These are phyloP conservation scores for Drosophila niveifrons DNA, from an alignment of 2,888 invertebrate genomes.

Conservation along the genomic window DNA sequence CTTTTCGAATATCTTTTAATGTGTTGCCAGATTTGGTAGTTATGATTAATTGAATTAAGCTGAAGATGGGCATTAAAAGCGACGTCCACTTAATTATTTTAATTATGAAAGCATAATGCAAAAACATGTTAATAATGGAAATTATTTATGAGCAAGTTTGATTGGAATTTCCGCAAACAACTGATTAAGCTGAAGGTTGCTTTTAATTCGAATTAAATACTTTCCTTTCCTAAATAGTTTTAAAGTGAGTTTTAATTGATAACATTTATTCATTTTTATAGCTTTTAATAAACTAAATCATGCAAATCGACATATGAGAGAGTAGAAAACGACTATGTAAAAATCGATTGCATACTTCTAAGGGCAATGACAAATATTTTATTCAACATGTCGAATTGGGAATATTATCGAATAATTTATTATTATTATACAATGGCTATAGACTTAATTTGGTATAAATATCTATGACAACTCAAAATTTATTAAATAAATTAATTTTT, in stretches of 20 bases:
- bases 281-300: not conserved
- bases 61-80: constrained; percentile 49
- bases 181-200: not conserved
- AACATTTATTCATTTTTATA: not conserved
- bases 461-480: no score
- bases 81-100: constrained; percentile 28
- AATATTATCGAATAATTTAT: no score
- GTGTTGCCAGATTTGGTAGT: constrained; percentile 60
- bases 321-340: no score
- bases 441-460: no score
- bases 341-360: no score
- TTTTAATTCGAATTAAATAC: not conserved
- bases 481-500: no score
- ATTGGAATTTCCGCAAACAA: constrained; percentile 11
- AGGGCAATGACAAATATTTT: no score
- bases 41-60: constrained; percentile 71
- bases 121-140: constrained; percentile 19
- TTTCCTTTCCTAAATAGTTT: not conserved
- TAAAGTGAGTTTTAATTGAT: not conserved
- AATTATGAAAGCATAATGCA: constrained; percentile 18
- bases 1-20: constrained; percentile 47
- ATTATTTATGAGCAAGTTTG: constrained; percentile 1
- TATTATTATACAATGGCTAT: no score
- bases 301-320: not conserved
- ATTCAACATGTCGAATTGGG: no score